Evolutionary conservation across 1,140 invertebrate genomes (phyloP), one percentile per base, ranked within the genome.

Genomic region (Pogonognathellus flavescens): DNA sequence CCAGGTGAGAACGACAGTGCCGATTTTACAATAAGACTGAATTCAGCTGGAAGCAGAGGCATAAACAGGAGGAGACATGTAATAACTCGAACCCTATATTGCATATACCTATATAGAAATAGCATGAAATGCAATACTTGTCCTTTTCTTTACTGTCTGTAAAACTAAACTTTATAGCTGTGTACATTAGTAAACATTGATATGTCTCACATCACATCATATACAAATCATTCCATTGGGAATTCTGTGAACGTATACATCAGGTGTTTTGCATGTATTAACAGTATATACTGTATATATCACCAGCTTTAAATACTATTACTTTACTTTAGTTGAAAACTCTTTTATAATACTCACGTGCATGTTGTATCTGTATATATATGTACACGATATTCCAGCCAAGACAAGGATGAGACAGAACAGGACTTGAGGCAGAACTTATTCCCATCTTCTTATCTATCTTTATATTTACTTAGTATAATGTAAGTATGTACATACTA

Each of bases 1-100:
- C 70, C 70, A 76, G 70, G 70, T 76, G 70, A 76, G 70, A 76
- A 76, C 14, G 70, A 76, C 70, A 76, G 70, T 76, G 70, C 70
- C 14, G 70, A 76, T 76, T 76, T 76, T 16, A 50, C 9, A 50
- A 76, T 25, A 14, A 13, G 31, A 76, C 70, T 76, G 31, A 41
- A 50, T 76, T 31, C 41, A 50, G 70, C 70, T 76, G 70, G 70
- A 76, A 76, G 49, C 70, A 76, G 70, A 76, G 70, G 70, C 70
- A 76, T n/a, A 76, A 31, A 76, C 70, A 76, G 70, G 70, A 76
- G 70, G 70, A 76, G 70, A 76, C 70, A 49, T 76, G 22, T 76
- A 76, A 76, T 76, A 76, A 76, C 31, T 16, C 41, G 49, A 76
- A 31, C 31, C 41, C 70, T 76, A 41, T 41, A 76, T 72, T 76